Base-by-base conservation (phyloP, 2,797 vertebrate genomes). In the Pristis pectinata region DNA sequence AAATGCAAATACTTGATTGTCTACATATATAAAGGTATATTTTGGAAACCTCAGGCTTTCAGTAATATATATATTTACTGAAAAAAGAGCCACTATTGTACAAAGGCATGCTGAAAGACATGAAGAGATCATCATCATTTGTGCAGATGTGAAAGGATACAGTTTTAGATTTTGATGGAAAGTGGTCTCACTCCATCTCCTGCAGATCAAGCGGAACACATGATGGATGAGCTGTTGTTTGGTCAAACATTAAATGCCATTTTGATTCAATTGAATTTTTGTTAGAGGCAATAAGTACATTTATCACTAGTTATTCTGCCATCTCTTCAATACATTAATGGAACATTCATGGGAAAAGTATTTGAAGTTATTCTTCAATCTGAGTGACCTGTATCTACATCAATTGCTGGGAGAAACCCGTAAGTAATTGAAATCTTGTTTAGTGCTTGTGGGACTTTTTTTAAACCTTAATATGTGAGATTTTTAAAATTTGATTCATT, bases 221-320 rank as follows among this genome's bases (percentile, higher is more conserved):
- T 64, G 87, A 91, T 91, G 87, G 87, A 91, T 64, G 61, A 91
- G 56, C 59, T 64, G 87, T 37, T 64, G n/a, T 91, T 64, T 41
- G 59, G 87, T n/a, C 37, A n/a, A 91, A 91, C 19, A 64, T 91
- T 91, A 91, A 41, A 91, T 64, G 87, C 59, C 59, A 8, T 91
- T 64, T 64, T 91, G 56, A 91, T 91, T 91, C 56, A 91, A 91
- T n/a, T 91, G 87, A 64, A 91, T 64, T 91, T 91, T 91, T 91
- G 87, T 64, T 64, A 22, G 87, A 91, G 87, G 87, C 17, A 91
- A 64, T 37, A 64, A 64, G 59, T n/a, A 64, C 59, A 91, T 91
- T 91, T 41, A 64, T 91, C 87, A 91, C 59, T 91, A 17, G 87
- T 64, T 91, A 64, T 91, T 91, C 59, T 91, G n/a, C 17, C 87